Conservation (phyloP, 2,888 invertebrate species). For the Sussaba pulchella region DNA sequence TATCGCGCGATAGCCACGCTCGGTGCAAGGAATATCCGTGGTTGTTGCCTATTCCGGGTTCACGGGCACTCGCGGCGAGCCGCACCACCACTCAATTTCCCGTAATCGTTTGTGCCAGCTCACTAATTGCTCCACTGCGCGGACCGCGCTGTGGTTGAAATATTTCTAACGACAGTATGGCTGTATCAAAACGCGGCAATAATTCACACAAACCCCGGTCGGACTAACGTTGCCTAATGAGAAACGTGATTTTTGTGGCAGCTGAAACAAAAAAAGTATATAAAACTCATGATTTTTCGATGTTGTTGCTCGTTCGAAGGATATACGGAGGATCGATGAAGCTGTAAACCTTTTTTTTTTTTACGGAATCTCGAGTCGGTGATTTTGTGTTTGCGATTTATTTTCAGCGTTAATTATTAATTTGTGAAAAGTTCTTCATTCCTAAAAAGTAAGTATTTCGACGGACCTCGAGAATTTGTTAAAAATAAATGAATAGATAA, state of each 20-base stretch:
- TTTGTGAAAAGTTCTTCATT: too few species aligned
- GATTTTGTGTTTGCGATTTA: too few species aligned
- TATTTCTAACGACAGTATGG: background rate
- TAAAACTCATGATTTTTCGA: background rate
- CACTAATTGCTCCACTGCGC: conserved; percentile 42
- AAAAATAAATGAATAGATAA: too few species aligned
- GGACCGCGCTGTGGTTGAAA: background rate
- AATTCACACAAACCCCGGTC: background rate
- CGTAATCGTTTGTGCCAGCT: conserved; percentile 21
- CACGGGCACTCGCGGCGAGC: conserved; percentile 1
- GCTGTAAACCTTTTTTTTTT: background rate
- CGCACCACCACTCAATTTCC: conserved; percentile 11
- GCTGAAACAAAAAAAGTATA: background rate
- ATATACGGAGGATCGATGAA: background rate
- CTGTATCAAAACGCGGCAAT: background rate
- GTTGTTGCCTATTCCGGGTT: background rate
- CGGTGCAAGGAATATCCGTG: background rate
- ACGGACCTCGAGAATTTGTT: too few species aligned
- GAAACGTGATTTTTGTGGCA: background rate
- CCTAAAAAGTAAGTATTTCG: too few species aligned
- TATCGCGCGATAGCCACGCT: background rate
- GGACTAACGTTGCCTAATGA: background rate
- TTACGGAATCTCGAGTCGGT: too few species aligned
- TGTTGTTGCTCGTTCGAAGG: background rate
- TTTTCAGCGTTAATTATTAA: too few species aligned